Base-by-base conservation (phyloP, 2,113 vertebrate species). In the Antechinus stuartii region DNA sequence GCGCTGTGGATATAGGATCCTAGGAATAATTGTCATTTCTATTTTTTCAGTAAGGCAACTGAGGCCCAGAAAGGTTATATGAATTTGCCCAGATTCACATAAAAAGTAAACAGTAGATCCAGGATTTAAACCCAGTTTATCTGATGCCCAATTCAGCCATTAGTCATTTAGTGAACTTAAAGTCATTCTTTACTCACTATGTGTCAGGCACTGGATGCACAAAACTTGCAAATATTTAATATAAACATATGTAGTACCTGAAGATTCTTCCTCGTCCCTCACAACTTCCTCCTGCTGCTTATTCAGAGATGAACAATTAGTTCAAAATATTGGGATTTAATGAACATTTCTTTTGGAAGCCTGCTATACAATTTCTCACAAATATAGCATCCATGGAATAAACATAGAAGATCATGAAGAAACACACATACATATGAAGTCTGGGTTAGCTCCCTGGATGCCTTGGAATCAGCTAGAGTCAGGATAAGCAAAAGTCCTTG, bases 1-100 rank as follows among this genome's bases (percentile, higher is more conserved):
- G n/a, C 68, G 4, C 35, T n/a, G 14, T 35, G 35, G 35, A 6
- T n/a, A 14, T 76, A 57, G 92, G 90, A 94, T 54, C 96, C 92
- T 93, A 95, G 8, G 54, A 94, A 96, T 91, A 22, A 53, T 92
- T 93, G 26, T 89, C 46, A 76, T 93, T 94, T 61, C 25, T 46
- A 93, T 35, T 68, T 68, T 35, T 35, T 68, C 7, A 35, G 11
- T 68, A 35, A 68, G 27, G 30, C 57, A 30, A 35, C 61, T 68
- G 27, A 35, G 30, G 30, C 61, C 35, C 61, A 68, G 10, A 68
- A 4, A 35, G 30, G 30, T 11, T 35, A 35, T 68, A 35, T 68
- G 30, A 35, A 68, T 68, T 68, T 76, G 4, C 68, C 14, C 68
- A n/a, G 16, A 76, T n/a, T 76, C 68, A 19, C 68, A 76, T 30